Evolutionary conservation across 2,113 vertebrate genomes (phyloP), one percentile per base, ranked within the genome.

Genomic region (Lethenteron reissneri): DNA sequence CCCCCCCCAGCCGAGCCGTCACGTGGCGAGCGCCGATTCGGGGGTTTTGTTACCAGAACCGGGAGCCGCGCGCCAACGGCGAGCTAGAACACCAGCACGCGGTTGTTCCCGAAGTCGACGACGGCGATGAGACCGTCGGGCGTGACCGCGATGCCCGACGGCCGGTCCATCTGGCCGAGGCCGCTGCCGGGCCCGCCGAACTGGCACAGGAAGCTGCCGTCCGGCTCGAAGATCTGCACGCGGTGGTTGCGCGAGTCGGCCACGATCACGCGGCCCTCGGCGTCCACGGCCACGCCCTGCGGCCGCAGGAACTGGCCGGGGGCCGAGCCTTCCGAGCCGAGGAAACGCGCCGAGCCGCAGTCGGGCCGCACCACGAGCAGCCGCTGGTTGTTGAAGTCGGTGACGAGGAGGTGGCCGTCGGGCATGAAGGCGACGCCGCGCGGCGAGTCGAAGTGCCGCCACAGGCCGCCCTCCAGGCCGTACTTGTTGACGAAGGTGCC

Each of bases 261-360:
- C 64, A 68, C 64, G n/a, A 68, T 17, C 9, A 68, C 21, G 11
- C 64, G 64, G 64, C 64, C 64, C 64, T 68, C 64, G 2, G 64
- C 64, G 21, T 68, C 64, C n/a, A 68, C 64, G 2, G 64, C 64
- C 11, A 68, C 64, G 21, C 64, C 64, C 11, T 68, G 64, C 21
- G 64, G 64, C 64, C 64, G 64, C 64, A 68, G 21, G 64, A 68
- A 68, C 21, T 17, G 64, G 64, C 64, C 64, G 10, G 64, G 64
- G 9, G 21, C 21, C n/a, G 64, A 68, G 11, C 64, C 64, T 11
- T 68, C 64, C n/a, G 64, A 68, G 64, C 64, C 64, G n/a, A 68
- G n/a, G 11, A 17, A 68, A 9, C 21, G 64, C 64, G 21, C 64
- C 9, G 64, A 17, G n/a, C 21, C n/a, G 21, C 64, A 68, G 8